These are phyloP conservation scores for Microcebus tavaratra DNA, from an alignment of 2,113 vertebrate genomes.

Conservation along the genomic window DNA sequence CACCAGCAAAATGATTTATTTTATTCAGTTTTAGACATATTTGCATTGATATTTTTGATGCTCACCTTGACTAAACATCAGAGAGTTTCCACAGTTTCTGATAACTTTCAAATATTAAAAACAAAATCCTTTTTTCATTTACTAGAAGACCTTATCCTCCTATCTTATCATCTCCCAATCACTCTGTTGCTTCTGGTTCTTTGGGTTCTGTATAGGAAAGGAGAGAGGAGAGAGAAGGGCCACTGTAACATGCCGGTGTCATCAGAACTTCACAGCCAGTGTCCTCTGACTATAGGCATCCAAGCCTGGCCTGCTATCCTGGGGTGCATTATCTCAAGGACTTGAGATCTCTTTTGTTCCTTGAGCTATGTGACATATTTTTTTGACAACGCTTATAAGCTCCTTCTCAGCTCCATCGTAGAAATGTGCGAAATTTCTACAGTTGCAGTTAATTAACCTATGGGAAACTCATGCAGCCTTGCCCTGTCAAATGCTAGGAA, in stretches of 20 bases:
- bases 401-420: not conserved
- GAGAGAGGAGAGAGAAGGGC: not conserved
- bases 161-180: rapidly evolving
- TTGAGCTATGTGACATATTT: not conserved
- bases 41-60: not conserved
- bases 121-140: not conserved
- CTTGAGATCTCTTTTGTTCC: not conserved
- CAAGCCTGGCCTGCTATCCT: rapidly evolving
- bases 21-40: not conserved
- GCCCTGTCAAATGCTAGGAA: not conserved
- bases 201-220: not conserved
- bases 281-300: not conserved
- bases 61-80: not conserved
- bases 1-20: not conserved
- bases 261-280: rapidly evolving
- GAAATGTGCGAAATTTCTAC: not conserved
- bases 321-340: not conserved
- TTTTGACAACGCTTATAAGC: not conserved
- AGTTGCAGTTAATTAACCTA: not conserved
- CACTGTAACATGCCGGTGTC: rapidly evolving
- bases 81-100: not conserved
- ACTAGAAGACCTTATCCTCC: not conserved
- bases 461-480: rapidly evolving
- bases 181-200: not conserved
- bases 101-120: not conserved